phyloP scores from a whole-genome alignment of 2,888 invertebrate species.

The Eilema depressum region DNA sequence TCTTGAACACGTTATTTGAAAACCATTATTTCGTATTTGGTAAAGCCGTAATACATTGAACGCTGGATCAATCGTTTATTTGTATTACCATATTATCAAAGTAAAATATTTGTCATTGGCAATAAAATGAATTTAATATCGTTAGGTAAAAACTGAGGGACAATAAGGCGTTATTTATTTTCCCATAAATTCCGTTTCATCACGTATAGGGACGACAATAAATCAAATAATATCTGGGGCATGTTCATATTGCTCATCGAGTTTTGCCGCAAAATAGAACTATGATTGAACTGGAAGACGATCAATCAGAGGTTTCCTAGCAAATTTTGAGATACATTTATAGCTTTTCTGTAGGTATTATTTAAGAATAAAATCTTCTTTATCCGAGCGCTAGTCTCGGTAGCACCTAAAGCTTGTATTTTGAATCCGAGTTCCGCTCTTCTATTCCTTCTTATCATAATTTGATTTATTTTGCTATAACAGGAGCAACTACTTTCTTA shows the following conservation, averaged over 20 bases:
- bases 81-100: background rate
- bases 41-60: background rate
- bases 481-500: background rate
- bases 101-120: background rate
- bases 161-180: slow-evolving; percentile 40
- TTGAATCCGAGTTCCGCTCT: background rate
- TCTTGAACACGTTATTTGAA: background rate
- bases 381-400: too few relatives aligned
- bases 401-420: too few relatives aligned
- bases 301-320: slow-evolving; percentile 36
- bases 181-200: slow-evolving; percentile 38
- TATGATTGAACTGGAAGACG: slow-evolving; percentile 32
- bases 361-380: background rate
- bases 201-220: slow-evolving; percentile 31
- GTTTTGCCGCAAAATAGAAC: slow-evolving; percentile 26
- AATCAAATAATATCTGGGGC: slow-evolving; percentile 48
- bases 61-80: background rate
- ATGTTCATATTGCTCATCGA: slow-evolving; percentile 27
- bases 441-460: background rate
- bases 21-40: too few relatives aligned
- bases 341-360: background rate
- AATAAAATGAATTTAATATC: background rate
- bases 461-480: background rate
- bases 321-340: slow-evolving; percentile 15
- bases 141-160: slow-evolving; percentile 22